Evolutionary conservation across 2,888 invertebrate genomes (phyloP).

Genomic region (Aleiodes alternator): DNA sequence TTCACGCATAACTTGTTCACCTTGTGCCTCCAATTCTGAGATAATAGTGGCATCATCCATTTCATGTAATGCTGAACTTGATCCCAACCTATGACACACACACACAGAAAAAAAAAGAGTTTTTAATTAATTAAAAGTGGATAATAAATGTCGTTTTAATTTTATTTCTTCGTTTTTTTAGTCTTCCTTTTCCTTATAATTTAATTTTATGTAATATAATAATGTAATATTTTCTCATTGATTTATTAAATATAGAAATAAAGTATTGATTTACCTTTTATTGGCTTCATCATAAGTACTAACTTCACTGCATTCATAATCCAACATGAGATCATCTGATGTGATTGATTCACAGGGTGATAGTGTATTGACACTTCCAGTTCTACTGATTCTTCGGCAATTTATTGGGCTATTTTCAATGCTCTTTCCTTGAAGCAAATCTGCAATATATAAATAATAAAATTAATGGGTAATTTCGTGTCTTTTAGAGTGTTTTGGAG

Average conservation of each 20-base stretch:
- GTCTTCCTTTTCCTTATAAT: background rate
- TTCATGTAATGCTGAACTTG: slow-evolving; percentile 75
- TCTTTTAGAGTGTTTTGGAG: too few relatives aligned
- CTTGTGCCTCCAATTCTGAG: slow-evolving; percentile 76
- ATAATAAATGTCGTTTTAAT: background rate
- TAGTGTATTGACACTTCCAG: slow-evolving; percentile 87
- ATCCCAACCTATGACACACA: slow-evolving; percentile 62
- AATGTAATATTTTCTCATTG: background rate
- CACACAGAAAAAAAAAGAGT: background rate
- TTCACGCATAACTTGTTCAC: slow-evolving; percentile 78
- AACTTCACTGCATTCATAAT: slow-evolving; percentile 84
- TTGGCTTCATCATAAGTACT: slow-evolving; percentile 79
- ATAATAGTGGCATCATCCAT: slow-evolving; percentile 77
- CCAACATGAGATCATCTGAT: slow-evolving; percentile 92
- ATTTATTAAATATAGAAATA: background rate
- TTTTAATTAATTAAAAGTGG: slow-evolving; percentile 9
- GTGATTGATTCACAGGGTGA: slow-evolving; percentile 90
- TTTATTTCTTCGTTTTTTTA: background rate
- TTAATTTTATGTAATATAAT: background rate
- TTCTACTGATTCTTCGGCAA: slow-evolving; percentile 77
- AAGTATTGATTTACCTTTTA: slow-evolving; percentile 75
- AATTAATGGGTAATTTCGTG: background rate
- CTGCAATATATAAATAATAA: slow-evolving; percentile 56
- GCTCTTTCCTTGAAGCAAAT: slow-evolving; percentile 62
- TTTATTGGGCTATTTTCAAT: slow-evolving; percentile 70